A percentile compares a stretch with the other conserved stretches of the same genome.
These are phyloP conservation scores for Pelvicachromis taeniatus DNA, from an alignment of 2,113 vertebrate genomes.

Conservation along the genomic window DNA sequence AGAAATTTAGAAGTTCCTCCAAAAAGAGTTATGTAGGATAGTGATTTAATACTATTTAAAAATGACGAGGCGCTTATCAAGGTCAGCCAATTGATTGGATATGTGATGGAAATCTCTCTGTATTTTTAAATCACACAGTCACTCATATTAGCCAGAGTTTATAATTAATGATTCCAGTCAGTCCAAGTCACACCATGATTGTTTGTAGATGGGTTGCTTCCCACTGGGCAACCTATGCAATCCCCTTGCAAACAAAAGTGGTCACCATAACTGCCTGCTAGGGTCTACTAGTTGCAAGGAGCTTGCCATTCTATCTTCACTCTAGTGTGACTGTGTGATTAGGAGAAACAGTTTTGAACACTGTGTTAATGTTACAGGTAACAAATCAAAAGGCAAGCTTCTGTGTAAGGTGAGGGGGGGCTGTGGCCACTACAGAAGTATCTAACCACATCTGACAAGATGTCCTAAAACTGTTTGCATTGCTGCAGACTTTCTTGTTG, in stretches of 20 bases:
- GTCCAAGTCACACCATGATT: background rate
- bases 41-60: accelerated
- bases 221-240: too few species aligned
- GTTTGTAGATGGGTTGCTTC: too few species aligned
- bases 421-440: background rate
- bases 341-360: background rate
- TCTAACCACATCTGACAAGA: background rate
- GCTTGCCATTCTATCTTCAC: too few species aligned
- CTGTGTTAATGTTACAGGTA: too few species aligned
- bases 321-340: too few species aligned
- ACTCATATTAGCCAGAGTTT: too few species aligned
- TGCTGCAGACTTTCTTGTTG: background rate
- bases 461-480: background rate
- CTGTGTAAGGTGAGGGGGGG: too few species aligned
- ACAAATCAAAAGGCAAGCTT: background rate
- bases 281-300: too few species aligned
- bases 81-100: background rate
- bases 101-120: background rate
- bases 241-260: too few species aligned
- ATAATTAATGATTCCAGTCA: background rate
- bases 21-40: background rate
- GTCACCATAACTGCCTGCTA: too few species aligned
- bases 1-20: background rate
- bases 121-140: background rate
- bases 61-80: background rate